Evolutionary conservation across 2,113 vertebrate species (phyloP).

Genomic region (Sigmodon hispidus): DNA sequence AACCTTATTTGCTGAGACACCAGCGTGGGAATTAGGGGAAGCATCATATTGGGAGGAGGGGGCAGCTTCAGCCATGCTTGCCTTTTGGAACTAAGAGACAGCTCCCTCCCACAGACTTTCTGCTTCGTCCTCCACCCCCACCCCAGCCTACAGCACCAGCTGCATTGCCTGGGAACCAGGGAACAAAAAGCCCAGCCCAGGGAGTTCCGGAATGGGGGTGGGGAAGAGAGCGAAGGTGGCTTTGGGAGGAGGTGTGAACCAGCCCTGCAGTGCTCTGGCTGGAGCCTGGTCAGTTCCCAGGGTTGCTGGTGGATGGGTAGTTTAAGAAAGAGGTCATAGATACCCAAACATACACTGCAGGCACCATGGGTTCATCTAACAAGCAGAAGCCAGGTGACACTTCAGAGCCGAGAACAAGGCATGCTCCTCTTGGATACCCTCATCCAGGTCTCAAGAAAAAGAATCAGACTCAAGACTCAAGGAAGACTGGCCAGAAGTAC

Average conservation of each 20-base stretch:
- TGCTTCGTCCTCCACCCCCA: conserved; percentile 69
- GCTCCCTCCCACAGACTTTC: conserved; percentile 71
- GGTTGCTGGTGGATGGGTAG: not conserved
- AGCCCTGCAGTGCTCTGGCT: not conserved
- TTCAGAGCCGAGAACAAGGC: accelerated
- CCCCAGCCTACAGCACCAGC: conserved; percentile 76
- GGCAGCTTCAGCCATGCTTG: not conserved
- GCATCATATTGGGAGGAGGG: not conserved
- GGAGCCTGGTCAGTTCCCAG: not conserved
- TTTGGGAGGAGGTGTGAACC: not conserved
- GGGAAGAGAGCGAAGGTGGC: conserved; percentile 15
- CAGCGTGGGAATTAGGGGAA: conserved; percentile 58
- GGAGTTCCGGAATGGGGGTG: conserved; percentile 48
- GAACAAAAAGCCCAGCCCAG: conserved; percentile 68
- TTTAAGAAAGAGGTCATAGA: not conserved
- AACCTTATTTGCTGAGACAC: conserved; percentile 57
- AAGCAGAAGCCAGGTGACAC: not conserved
- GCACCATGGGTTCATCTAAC: not conserved
- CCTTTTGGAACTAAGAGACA: conserved; percentile 69
- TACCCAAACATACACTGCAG: not conserved
- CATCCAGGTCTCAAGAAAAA: not conserved
- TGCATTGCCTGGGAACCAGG: conserved; percentile 72
- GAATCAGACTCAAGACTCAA: not conserved
- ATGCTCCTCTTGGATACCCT: not conserved
- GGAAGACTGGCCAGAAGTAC: not conserved